phyloP scores from a whole-genome alignment of 2,113 vertebrate genomes.

The Erythrocebus patas region DNA sequence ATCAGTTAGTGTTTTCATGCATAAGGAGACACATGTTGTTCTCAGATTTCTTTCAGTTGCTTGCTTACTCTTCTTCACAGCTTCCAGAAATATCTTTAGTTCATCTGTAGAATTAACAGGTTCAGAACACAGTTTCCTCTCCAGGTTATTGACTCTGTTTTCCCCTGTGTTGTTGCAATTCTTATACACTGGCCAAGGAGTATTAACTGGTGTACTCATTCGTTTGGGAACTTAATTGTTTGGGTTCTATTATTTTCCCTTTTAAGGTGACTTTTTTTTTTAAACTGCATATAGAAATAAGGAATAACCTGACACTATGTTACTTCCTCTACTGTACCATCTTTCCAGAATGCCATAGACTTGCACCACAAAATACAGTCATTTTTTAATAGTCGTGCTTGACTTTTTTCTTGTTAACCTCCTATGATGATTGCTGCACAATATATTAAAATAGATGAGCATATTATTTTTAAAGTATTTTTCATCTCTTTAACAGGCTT shows the following conservation, averaged over 20 bases:
- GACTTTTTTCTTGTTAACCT: slow-evolving; percentile 48
- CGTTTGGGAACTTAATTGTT: not conserved
- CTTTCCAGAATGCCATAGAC: not conserved
- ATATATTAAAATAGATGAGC: slow-evolving; percentile 48
- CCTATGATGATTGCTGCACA: slow-evolving; percentile 30
- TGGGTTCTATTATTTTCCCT: not conserved
- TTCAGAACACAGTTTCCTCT: not conserved
- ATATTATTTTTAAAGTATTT: not conserved
- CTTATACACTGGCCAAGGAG: not conserved
- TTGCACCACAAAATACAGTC: not conserved
- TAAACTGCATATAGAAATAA: not conserved
- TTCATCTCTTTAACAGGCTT: not conserved
- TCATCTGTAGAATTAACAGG: not conserved
- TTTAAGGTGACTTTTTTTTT: not conserved
- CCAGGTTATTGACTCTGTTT: not conserved
- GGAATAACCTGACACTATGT: not conserved
- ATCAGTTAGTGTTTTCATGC: not conserved
- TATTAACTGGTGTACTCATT: not conserved
- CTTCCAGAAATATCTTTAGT: not conserved
- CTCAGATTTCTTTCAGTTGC: not conserved
- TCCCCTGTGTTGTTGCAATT: not conserved
- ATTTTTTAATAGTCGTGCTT: slow-evolving; percentile 44
- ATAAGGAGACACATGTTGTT: not conserved
- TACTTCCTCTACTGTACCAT: not conserved
- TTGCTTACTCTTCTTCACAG: not conserved